A percentile compares a stretch with the other conserved stretches of the same genome.
phyloP scores from a whole-genome alignment of 2,113 vertebrate genomes.

The Macroglossus sobrinus region DNA sequence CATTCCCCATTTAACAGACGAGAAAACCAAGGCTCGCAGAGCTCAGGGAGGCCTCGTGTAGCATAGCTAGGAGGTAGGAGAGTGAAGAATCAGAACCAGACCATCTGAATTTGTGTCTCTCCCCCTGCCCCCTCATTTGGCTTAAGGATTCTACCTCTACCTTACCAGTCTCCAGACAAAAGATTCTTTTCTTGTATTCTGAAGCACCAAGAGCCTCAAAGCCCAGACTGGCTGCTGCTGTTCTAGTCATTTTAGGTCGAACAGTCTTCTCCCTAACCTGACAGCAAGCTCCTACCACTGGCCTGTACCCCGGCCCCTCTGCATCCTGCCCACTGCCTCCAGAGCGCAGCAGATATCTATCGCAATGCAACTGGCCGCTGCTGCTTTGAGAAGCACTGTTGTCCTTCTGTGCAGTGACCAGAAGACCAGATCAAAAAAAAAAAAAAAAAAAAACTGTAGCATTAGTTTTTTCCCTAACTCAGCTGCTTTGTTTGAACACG shows the following conservation, averaged over 20 bases:
- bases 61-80: background rate
- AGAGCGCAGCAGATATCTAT: accelerated
- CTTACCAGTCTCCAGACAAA: accelerated
- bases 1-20: background rate
- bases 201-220: background rate
- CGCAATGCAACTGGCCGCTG: background rate
- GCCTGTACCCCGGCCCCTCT: background rate
- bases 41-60: background rate
- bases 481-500: background rate
- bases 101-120: background rate
- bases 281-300: background rate
- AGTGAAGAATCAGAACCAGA: background rate
- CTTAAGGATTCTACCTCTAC: background rate
- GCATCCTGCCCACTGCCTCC: background rate
- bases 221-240: background rate
- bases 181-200: background rate
- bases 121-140: background rate
- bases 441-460: no score
- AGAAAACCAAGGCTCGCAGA: background rate
- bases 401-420: background rate
- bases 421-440: background rate
- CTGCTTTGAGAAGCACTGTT: background rate
- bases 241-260: background rate
- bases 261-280: background rate
- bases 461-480: background rate